Evolutionary conservation across 2,888 invertebrate species (phyloP).

Genomic region (Protodeltote pygarga): DNA sequence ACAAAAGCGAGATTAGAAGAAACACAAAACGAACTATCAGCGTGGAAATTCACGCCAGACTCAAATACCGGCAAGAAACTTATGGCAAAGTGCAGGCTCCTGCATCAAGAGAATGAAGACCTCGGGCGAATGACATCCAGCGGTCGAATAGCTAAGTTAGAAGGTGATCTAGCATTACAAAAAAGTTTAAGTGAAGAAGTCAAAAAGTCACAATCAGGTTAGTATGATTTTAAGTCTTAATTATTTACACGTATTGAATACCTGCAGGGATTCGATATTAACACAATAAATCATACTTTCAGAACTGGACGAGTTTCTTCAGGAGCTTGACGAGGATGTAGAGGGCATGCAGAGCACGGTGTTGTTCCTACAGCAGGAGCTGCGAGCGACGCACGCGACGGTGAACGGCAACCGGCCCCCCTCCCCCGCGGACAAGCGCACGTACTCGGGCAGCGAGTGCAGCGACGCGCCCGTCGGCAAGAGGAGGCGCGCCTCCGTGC

Average conservation of each 20-base stretch:
- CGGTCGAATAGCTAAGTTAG: conserved; percentile 97
- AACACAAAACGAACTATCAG: conserved; percentile 98
- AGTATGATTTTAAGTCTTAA: conserved; percentile 30
- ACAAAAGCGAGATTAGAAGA: conserved; percentile 97
- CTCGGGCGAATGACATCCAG: conserved; percentile 98
- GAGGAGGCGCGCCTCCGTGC: conserved; percentile 90
- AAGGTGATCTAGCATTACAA: conserved; percentile 97
- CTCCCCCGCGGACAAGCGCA: conserved; percentile 75
- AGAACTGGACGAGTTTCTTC: conserved; percentile 98
- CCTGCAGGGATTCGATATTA: not conserved
- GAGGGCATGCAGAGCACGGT: conserved; percentile 99
- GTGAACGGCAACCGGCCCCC: conserved; percentile 73
- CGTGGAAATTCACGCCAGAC: conserved; percentile 99
- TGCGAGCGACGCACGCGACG: conserved; percentile 90
- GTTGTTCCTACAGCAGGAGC: conserved; percentile 96
- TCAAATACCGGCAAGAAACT: conserved; percentile 98
- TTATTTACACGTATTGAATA: not conserved
- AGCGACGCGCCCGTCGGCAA: conserved; percentile 87
- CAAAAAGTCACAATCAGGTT: conserved; percentile 97
- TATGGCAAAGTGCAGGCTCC: conserved; percentile 98
- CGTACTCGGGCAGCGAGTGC: conserved; percentile 78
- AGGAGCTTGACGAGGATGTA: conserved; percentile 98
- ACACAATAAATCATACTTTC: conserved; percentile 54
- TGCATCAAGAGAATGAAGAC: conserved; percentile 99
- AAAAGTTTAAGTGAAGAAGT: conserved; percentile 98